Evolutionary conservation across 2,888 invertebrate genomes (phyloP), one percentile per base, ranked within the genome.

Genomic region (Antheraea assamensis): DNA sequence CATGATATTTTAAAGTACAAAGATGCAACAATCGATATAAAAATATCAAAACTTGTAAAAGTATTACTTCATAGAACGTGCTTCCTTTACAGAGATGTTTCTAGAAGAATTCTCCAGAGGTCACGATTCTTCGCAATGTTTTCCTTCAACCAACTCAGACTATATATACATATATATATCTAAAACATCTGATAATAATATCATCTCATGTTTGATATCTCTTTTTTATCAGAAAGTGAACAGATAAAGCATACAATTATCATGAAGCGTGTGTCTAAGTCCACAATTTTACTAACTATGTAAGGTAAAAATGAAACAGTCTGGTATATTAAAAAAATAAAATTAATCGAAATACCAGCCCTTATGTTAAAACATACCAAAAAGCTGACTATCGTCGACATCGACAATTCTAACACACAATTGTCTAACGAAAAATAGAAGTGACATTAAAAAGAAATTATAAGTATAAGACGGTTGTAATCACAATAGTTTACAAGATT

Each of bases 101-200:
- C 52, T 17, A 58, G 24, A 58, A 58, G 0, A 7, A 58, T 2
- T 58, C n/a, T 24, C 30, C 30, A 17, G 30, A 30, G 15, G 30
- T 27, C 61, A 30, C 15, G 30, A 30, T 64, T 30, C 15, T 15
- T 64, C 61, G 24, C n/a, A 55, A 10, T 58, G 24, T 58, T 58
- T 24, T 58, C 24, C 58, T n/a, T 58, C 10, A 24, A 61, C 61
- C 27, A 27, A 27, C 24, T 13, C 24, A 27, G 5, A 3, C 58
- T 24, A 24, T 58, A 24, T 30, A 64, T 64, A 8, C 10, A 58
- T 30, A 17, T 64, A 8, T 55, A 64, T 30, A 64, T 64, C 15
- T 64, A 17, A 64, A 64, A 64, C 61, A 64, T 64, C 27, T 61
- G 27, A 61, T 61, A 61, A 24, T 61, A 8, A 61, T 61, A 61